Conservation (phyloP, 2,113 vertebrate genomes). For the Marcusenius ussheri region DNA sequence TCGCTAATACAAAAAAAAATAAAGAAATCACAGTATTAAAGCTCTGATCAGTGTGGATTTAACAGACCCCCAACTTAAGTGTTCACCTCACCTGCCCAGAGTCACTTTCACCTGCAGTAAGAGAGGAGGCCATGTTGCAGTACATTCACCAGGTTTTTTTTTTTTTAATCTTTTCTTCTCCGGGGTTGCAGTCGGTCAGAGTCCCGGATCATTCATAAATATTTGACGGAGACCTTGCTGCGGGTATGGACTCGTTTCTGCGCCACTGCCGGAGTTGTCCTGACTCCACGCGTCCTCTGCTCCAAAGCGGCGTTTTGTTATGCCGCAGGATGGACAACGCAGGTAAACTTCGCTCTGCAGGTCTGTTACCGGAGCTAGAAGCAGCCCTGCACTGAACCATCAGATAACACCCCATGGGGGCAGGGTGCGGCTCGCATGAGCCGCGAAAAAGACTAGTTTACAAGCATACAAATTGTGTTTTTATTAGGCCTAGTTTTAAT, state of each 20-base stretch:
- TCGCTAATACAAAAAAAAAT: neutral
- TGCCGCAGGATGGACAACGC: neutral
- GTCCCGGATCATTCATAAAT: conserved; percentile 24
- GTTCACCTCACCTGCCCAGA: conserved; percentile 31
- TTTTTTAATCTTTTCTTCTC: neutral
- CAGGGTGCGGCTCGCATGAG: neutral
- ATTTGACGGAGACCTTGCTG: neutral
- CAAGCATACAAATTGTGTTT: neutral
- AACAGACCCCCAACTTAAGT: neutral
- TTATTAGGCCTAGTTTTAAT: neutral
- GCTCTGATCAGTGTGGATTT: neutral
- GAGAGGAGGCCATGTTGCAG: conserved; percentile 41
- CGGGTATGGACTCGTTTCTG: neutral
- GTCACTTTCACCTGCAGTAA: conserved; percentile 32
- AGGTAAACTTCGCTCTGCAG: neutral
- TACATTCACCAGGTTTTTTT: conserved; percentile 1
- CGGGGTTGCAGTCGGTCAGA: neutral
- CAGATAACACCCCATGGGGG: conserved; percentile 1
- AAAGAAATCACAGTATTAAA: neutral
- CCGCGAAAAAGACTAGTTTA: neutral
- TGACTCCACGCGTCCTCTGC: neutral
- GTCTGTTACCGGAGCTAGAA: neutral
- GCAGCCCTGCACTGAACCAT: neutral
- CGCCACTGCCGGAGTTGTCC: neutral
- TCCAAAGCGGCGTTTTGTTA: neutral